Evolutionary conservation across 1,140 invertebrate species (phyloP), one percentile per base, ranked within the genome.

Genomic region (Nymphalis io): DNA sequence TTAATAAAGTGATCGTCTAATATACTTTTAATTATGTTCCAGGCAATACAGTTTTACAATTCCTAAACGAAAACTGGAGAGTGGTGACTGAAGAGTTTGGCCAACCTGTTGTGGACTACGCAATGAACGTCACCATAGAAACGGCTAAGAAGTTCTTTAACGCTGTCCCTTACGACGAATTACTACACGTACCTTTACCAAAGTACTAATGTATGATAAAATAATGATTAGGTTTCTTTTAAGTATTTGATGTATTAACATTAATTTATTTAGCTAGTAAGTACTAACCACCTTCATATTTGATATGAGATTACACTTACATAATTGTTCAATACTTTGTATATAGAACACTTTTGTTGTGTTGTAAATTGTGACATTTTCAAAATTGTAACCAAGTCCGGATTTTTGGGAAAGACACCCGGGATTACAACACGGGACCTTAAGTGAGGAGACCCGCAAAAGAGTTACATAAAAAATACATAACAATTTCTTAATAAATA

Each of bases 41-140:
- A 90, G 89, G 89, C 79, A 88, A 91, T 59, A 90, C 87, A 42
- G 89, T 91, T 8, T 70, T 91, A 27, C 80, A 84, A 72, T 91
- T 91, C 65, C 68, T 91, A 23, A 91, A 91, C 57, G 89, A 91
- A 80, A 91, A 91, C 70, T 91, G 89, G 89, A 77, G 88, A 20
- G 78, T 87, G 16, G 89, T 91, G 27, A 88, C 88, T 1, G 88
- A 90, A 73, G 89, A 91, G 59, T 91, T 91, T 46, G 89, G 89
- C 0, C 82, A 88, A 57, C 89, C 89, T 8, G 87, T 91, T 0
- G 87, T 91, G 6, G 89, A 91, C 39, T 91, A 86, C 51, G 88
- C 88, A 0, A 80, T 91, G 70, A 91, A 91, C 62, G 87, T 89
- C 4, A 89, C 88, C 0, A 79, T 90, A 13, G 78, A 77, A 51